A percentile compares a stretch with the other conserved stretches of the same genome.
Evolutionary conservation across 2,113 vertebrate genomes (phyloP).

Genomic region (Ariopsis seemanni): DNA sequence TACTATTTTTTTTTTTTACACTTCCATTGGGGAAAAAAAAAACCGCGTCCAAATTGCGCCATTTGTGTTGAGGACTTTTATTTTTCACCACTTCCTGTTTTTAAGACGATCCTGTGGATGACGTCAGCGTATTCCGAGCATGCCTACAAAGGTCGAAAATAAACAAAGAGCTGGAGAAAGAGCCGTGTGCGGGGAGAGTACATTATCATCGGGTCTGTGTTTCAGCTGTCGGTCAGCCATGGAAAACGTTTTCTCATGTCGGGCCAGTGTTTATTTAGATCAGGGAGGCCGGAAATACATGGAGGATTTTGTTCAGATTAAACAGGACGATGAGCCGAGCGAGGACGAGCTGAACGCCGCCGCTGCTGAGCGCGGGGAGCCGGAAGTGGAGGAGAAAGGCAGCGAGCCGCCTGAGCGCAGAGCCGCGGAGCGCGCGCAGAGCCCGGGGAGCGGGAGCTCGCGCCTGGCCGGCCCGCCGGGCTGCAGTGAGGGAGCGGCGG

Average conservation of each 20-base stretch:
- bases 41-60: background rate
- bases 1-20: too few species aligned
- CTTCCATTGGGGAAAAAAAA: too few species aligned
- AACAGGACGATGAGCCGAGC: conserved; percentile 85
- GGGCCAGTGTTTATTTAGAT: conserved; percentile 90
- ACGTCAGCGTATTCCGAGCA: conserved; percentile 37
- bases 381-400: conserved; percentile 25
- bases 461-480: too few species aligned
- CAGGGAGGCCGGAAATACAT: conserved; percentile 97
- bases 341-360: conserved; percentile 72
- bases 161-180: conserved; percentile 73
- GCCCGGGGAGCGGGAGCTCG: too few species aligned
- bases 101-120: background rate
- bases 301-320: conserved; percentile 93
- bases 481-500: background rate
- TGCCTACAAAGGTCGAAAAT: conserved; percentile 63
- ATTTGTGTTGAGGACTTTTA: conserved; percentile 2
- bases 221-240: conserved; percentile 63
- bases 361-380: conserved; percentile 61
- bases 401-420: conserved; percentile 28
- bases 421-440: background rate
- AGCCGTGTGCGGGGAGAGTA: conserved; percentile 16
- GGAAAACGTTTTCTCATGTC: conserved; percentile 81
- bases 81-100: background rate
- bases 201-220: conserved; percentile 52